A percentile compares a stretch with the other conserved stretches of the same genome.
These are phyloP conservation scores for Charadrius vociferus DNA, from an alignment of 2,113 vertebrate species.

Conservation along the genomic window DNA sequence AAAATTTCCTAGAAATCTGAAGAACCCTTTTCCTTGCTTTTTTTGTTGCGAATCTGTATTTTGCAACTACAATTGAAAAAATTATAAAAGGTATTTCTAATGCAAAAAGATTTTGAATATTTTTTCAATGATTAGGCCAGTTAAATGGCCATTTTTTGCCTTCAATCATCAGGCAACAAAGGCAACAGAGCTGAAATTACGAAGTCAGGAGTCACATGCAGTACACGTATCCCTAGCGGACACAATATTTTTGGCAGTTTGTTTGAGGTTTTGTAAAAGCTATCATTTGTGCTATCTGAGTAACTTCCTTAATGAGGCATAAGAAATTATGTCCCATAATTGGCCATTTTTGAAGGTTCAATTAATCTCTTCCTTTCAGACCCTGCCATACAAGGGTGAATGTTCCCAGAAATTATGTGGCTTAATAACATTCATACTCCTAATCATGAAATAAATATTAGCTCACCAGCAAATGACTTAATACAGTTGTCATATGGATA, in stretches of 20 bases:
- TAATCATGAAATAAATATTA: slow-evolving; percentile 8
- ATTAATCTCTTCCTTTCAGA: slow-evolving; percentile 4
- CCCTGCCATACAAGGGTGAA: background rate
- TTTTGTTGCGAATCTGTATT: background rate
- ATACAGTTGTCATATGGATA: background rate
- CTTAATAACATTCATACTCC: background rate
- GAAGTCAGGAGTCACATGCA: background rate
- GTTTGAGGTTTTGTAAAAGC: slow-evolving; percentile 17
- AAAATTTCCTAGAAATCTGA: background rate
- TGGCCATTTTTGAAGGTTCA: background rate
- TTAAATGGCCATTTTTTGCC: background rate
- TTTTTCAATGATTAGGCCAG: background rate
- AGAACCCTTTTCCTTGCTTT: background rate
- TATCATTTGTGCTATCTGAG: background rate
- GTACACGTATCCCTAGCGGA: background rate
- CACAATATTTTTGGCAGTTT: background rate
- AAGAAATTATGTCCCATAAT: background rate
- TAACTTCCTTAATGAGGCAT: slow-evolving; percentile 9
- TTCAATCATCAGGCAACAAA: background rate
- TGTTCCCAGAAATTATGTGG: background rate
- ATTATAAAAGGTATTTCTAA: background rate
- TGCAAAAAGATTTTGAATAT: background rate
- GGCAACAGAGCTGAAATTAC: background rate
- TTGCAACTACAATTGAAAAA: background rate
- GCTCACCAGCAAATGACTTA: background rate